Percentiles rank a stretch among this genome's conserved stretches.
phyloP scores from a whole-genome alignment of 2,888 invertebrate species.

The Galerucella pusilla region DNA sequence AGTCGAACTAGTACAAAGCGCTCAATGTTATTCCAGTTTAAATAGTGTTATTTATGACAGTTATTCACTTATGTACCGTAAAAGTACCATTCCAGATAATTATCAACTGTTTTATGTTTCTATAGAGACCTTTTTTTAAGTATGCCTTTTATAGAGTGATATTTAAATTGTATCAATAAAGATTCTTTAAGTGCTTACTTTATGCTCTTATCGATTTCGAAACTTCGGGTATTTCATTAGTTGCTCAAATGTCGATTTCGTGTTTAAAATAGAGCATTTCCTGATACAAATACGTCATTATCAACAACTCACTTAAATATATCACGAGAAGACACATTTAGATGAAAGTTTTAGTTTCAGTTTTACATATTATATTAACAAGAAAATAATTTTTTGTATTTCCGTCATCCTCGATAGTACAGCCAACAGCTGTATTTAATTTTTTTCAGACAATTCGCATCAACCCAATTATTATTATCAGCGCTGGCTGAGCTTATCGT shows the following conservation, averaged over 20 bases:
- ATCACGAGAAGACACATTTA: neutral
- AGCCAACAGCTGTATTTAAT: too few relatives aligned
- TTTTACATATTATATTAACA: neutral
- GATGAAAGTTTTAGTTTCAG: neutral
- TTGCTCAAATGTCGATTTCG: neutral
- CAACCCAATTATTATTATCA: too few relatives aligned
- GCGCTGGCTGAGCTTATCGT: too few relatives aligned
- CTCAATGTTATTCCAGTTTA: neutral
- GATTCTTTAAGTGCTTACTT: neutral
- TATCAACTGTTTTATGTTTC: slow-evolving; percentile 9
- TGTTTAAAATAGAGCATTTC: slow-evolving; percentile 5
- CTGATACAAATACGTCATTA: neutral
- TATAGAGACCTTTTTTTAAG: neutral
- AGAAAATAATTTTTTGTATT: neutral
- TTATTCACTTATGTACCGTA: neutral
- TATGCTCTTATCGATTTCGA: neutral
- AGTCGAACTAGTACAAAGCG: too few relatives aligned
- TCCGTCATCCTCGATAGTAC: neutral
- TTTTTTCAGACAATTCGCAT: too few relatives aligned
- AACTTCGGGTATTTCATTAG: neutral
- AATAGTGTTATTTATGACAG: neutral
- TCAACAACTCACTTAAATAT: neutral
- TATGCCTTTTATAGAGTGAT: neutral
- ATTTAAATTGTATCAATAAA: slow-evolving; percentile 6
- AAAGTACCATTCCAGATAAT: neutral